phyloP scores from a whole-genome alignment of 2,113 vertebrate genomes.

The Pteronura brasiliensis region DNA sequence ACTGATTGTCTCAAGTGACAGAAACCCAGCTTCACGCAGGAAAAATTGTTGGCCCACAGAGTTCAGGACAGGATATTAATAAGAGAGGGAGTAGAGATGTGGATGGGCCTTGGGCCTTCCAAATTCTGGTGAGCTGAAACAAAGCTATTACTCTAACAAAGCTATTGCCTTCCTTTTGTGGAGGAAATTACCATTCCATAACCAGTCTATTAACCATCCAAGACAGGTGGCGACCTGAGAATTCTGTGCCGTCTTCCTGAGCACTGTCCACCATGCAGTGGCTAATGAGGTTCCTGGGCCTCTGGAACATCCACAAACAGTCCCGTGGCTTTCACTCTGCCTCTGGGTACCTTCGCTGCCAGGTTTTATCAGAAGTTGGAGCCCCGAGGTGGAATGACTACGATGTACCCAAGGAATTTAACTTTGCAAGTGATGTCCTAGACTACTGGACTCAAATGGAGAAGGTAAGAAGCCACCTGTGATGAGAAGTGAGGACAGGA shows the following conservation, averaged over 20 bases:
- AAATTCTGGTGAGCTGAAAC: neutral
- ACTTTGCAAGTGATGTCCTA: conserved; percentile 89
- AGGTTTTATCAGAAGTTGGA: conserved; percentile 74
- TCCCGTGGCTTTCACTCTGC: neutral
- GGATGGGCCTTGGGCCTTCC: neutral
- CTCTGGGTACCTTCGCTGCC: conserved; percentile 25
- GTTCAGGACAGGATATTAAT: neutral
- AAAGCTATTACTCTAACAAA: neutral
- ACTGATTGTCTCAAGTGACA: neutral
- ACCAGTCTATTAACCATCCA: neutral
- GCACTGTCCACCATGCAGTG: conserved; percentile 60
- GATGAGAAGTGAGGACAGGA: too few species aligned
- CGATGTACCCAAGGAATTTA: conserved; percentile 83
- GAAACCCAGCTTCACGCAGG: neutral
- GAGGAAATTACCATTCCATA: neutral
- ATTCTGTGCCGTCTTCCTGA: neutral
- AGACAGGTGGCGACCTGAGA: neutral
- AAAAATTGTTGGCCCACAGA: neutral
- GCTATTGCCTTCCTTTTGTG: neutral
- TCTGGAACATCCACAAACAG: conserved; percentile 35
- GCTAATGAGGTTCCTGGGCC: conserved; percentile 57
- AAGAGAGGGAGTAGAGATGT: neutral
- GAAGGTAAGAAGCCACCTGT: conserved; percentile 79
- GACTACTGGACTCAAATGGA: conserved; percentile 88
- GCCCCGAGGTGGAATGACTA: conserved; percentile 59